phyloP scores from a whole-genome alignment of 2,113 vertebrate genomes.

The Anguilla japonica region DNA sequence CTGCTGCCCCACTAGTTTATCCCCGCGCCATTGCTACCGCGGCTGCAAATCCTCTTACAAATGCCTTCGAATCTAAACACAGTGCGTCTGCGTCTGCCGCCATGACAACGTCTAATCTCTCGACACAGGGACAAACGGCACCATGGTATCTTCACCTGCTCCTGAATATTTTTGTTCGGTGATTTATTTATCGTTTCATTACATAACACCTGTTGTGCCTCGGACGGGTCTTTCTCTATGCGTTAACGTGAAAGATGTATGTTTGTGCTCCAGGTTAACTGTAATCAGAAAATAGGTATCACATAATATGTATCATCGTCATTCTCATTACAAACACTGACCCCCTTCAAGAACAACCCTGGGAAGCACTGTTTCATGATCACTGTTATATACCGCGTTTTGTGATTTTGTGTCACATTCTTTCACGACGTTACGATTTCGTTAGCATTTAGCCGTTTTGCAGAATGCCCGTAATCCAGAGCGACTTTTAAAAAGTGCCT shows the following conservation, averaged over 20 bases:
- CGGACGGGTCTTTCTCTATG: neutral
- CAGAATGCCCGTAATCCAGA: no score
- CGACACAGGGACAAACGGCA: neutral
- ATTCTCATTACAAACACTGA: neutral
- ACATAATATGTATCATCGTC: neutral
- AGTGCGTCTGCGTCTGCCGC: neutral
- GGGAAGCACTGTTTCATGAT: neutral
- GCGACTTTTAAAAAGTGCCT: neutral
- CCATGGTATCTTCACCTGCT: neutral
- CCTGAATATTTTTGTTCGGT: neutral
- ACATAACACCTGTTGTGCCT: constrained; percentile 4
- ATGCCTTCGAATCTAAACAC: neutral
- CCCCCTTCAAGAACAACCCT: neutral
- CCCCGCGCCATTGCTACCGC: neutral
- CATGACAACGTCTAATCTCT: neutral
- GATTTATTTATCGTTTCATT: neutral
- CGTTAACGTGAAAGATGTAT: neutral
- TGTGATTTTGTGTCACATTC: neutral
- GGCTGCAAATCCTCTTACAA: neutral
- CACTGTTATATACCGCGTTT: neutral
- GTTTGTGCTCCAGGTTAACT: neutral
- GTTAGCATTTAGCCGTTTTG: no score
- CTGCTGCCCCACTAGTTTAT: neutral
- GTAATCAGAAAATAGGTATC: neutral
- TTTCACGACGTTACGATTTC: no score